These are phyloP conservation scores for Isoperla grammatica DNA, from an alignment of 2,888 invertebrate species.

Conservation along the genomic window DNA sequence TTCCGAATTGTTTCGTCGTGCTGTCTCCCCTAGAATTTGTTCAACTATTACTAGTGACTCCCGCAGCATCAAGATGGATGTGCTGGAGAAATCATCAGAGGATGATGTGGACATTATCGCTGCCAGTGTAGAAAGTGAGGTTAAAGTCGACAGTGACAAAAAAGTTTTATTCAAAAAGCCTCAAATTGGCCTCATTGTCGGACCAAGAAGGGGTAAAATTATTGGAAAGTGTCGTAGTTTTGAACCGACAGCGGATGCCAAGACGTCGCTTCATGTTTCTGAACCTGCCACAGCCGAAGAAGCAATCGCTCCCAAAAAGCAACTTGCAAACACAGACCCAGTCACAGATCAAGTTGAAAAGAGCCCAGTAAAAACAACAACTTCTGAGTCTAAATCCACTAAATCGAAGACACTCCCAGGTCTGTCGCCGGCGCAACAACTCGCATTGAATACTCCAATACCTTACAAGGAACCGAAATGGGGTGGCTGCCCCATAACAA, in stretches of 20 bases:
- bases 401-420: too few species aligned
- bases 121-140: slow-evolving; percentile 3
- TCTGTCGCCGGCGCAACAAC: too few species aligned
- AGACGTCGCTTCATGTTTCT: background rate
- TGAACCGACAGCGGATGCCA: background rate
- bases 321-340: background rate
- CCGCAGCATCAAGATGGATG: too few species aligned
- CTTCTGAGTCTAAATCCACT: slow-evolving; percentile 37
- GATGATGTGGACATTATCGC: too few species aligned
- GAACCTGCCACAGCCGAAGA: background rate
- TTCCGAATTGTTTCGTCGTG: too few species aligned
- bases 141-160: background rate
- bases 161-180: slow-evolving; percentile 25
- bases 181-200: slow-evolving; percentile 13
- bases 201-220: slow-evolving; percentile 25
- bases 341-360: background rate
- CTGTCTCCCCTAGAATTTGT: too few species aligned
- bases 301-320: background rate
- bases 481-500: slow-evolving; percentile 61
- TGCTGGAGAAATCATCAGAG: too few species aligned
- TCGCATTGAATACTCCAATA: too few species aligned
- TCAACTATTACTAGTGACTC: too few species aligned
- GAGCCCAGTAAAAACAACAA: slow-evolving; percentile 16
- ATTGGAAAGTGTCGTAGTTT: slow-evolving; percentile 19
- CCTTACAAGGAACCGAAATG: slow-evolving; percentile 77